Base-by-base conservation (phyloP, 2,797 vertebrate genomes). In the Sebastes hubbsi region DNA sequence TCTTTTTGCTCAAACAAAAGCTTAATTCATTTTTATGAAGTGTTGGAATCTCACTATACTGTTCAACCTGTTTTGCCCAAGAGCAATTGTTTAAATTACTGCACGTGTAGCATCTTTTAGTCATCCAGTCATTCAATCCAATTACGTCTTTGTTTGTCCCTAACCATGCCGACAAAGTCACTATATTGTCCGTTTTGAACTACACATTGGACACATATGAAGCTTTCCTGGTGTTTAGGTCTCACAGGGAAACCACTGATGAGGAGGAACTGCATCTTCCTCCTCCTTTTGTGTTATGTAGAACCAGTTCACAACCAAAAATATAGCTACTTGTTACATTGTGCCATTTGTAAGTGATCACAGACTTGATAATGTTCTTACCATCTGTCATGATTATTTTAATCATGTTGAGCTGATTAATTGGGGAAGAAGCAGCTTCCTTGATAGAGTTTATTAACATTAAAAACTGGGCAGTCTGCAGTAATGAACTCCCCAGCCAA, bases 401-500 rank as follows among this genome's bases (percentile, higher is more conserved):
- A 56, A 72, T 75, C 7, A 13, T 30, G 20, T 38, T 63, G 10
- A 49, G n/a, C 6, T 70, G 36, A 55, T 64, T 59, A 71, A 66
- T 18, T 29, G 7, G 24, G 30, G 6, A 49, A 72, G 13, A 61
- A 65, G 42, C 24, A 30, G 16, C 32, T 73, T 76, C 3, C 5
- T 29, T 77, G 8, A 29, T 20, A 5, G 7, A 77, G 61, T 70
- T 82, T 74, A 77, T 30, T 9, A 27, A 77, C 59, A 29, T 56
- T 82, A 83, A 76, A 88, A 72, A 32, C 25, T n/a, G 8, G 22
- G 38, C 36, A 74, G 68, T 69, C 58, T 64, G 52, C 24, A 14
- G 29, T 77, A 78, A 88, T 83, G 18, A 80, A 81, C 77, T 80
- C 27, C 56, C 13, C 25, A 8, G 77, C 42, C 58, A 88, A 73